A percentile compares a stretch with the other conserved stretches of the same genome.
Conservation (phyloP, 37 sponge, comb jelly and placozoan genomes). For the Chondrilla cf. caribensis region DNA sequence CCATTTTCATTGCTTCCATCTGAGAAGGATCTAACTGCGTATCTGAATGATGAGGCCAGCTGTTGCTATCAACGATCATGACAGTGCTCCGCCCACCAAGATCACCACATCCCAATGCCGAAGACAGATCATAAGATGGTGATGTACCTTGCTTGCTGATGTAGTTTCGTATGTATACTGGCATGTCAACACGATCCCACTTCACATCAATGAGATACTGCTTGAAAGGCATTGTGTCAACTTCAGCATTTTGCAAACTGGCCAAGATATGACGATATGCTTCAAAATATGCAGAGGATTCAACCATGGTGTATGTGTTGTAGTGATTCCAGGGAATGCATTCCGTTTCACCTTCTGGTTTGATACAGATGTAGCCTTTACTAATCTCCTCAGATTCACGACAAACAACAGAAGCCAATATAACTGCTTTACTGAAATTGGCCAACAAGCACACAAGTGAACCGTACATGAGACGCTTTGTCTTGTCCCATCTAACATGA, state of each 20-base stretch:
- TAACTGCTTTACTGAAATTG: conserved; percentile 37
- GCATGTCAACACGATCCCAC: background rate
- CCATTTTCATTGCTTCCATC: conserved; percentile 60
- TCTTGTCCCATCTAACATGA: conserved; percentile 66
- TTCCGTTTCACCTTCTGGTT: conserved; percentile 55
- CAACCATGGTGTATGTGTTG: conserved; percentile 48
- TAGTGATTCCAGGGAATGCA: conserved; percentile 27
- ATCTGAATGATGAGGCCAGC: conserved; percentile 41
- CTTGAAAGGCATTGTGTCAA: conserved; percentile 54
- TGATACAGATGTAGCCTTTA: conserved; percentile 45
- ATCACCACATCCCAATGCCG: background rate
- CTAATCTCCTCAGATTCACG: conserved; percentile 37
- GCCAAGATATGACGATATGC: conserved; percentile 75
- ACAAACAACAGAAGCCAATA: conserved; percentile 64
- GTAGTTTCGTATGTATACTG: conserved; percentile 21
- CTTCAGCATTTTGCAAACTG: conserved; percentile 40
- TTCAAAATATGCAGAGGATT: conserved; percentile 87
- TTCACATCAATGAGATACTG: conserved; percentile 51
- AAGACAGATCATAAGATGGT: background rate
- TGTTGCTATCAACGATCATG: background rate
- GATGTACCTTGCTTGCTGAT: background rate
- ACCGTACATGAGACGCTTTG: conserved; percentile 70
- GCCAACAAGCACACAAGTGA: conserved; percentile 78
- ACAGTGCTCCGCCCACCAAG: background rate
- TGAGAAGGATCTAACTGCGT: conserved; percentile 68